Base-by-base conservation (phyloP, 2,797 vertebrate genomes). In the Benthosema pterotum region DNA sequence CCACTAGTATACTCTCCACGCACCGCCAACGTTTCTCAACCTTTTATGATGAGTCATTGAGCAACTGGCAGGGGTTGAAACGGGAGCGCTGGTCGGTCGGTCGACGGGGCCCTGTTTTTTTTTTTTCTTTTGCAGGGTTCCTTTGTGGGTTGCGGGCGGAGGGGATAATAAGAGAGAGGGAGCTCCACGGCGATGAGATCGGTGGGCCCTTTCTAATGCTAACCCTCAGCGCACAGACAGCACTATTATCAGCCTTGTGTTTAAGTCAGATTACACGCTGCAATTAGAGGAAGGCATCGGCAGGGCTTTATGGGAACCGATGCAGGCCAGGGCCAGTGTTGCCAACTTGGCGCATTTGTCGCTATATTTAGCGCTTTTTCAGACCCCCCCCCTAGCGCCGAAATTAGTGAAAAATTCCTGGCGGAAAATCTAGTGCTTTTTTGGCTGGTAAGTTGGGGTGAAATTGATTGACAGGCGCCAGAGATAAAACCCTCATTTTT, bases 81-180 rank as follows among this genome's bases (percentile, higher is more conserved):
- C 85, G 55, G 77, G 72, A 56, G 59, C 9, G 74, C n/a, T n/a
- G n/a, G n/a, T n/a, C n/a, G n/a, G n/a, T n/a, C n/a, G n/a, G n/a
- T 83, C 76, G 22, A 81, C 76, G 32, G 32, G 78, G 75, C 68
- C 77, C 61, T 77, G n/a, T n/a, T n/a, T n/a, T n/a, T n/a, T n/a
- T n/a, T n/a, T n/a, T n/a, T n/a, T n/a, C n/a, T 25, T 25, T 79
- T 59, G 32, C 32, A 38, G 8, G 71, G 77, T 79, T 90, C 79
- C 78, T 77, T 22, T 89, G 91, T 0, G 88, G 32, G 89, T 87
- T 63, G 66, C 32, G 67, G 79, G 75, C 82, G 88, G 83, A 87
- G 84, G 72, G 88, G 83, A 90, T 92, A 92, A 93, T 93, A 90
- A 93, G 88, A 93, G 88, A 90, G 88, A 93, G 88, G 93, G 88